A percentile compares a stretch with the other conserved stretches of the same genome.
Conservation (phyloP, 2,113 vertebrate genomes). For the Genyomyrus donnyi region DNA sequence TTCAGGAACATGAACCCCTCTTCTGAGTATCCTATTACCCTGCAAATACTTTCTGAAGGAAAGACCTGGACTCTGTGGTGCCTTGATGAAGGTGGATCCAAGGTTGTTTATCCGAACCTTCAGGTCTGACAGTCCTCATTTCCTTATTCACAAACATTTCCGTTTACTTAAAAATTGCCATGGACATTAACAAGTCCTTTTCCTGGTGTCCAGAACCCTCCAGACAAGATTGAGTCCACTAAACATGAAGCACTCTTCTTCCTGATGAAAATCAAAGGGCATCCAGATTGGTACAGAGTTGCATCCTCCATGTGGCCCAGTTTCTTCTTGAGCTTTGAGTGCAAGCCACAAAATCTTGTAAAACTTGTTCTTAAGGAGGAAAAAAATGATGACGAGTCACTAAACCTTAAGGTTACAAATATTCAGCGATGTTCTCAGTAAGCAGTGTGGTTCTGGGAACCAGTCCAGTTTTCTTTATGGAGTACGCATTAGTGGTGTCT, state of each 20-base stretch:
- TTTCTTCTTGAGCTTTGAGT: slow-evolving; percentile 25
- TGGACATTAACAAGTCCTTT: background rate
- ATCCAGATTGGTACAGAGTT: background rate
- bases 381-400: background rate
- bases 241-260: slow-evolving; percentile 33
- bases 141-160: background rate
- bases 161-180: background rate
- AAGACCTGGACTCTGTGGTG: background rate
- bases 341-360: fast-evolving
- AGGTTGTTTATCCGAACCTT: background rate
- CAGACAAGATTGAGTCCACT: fast-evolving
- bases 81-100: background rate
- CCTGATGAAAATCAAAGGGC: fast-evolving
- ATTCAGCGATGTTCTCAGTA: background rate
- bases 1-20: background rate
- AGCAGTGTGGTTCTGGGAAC: background rate
- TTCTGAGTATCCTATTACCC: background rate
- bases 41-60: background rate
- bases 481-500: background rate
- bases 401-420: background rate
- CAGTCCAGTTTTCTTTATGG: background rate
- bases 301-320: background rate
- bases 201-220: slow-evolving; percentile 21
- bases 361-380: slow-evolving; percentile 25
- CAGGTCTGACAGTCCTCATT: background rate